Evolutionary conservation across 2,113 vertebrate species (phyloP), one percentile per base, ranked within the genome.

Genomic region (Nothocercus nigrocapillus): DNA sequence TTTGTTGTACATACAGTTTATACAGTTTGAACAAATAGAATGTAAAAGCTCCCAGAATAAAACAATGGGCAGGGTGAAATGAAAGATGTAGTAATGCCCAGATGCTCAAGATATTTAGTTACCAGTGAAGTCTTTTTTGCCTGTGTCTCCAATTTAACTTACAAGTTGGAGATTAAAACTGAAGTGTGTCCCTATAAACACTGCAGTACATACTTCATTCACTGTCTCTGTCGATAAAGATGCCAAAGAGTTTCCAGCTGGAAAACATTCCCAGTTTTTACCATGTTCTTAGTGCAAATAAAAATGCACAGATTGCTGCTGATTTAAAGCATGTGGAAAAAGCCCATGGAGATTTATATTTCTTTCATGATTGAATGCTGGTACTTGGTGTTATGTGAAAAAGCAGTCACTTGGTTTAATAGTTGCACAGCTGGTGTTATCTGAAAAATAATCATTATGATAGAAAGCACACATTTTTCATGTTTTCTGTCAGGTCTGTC

Each of bases 401-500:
- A 98, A 97, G 88, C 79, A 97, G 88, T 94, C 83, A 91, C 93
- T 95, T 96, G 92, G 88, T 96, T 97, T 95, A 97, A 95, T 92
- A 95, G 96, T 95, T 95, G 94, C 97, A 97, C 98, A 98, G 98
- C 97, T 98, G 97, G 97, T 97, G 92, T 97, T 97, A 97, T 98
- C 92, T 96, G 95, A 97, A 97, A 98, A 98, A 98, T 97, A 97
- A 97, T 98, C 92, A 93, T 97, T 97, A 93, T 97, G 95, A 98
- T 95, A 96, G 95, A 96, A 97, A 96, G 94, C 91, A 94, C 68
- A 93, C 42, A 53, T 95, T 97, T 96, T 94, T 97, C 97, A 97
- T 97, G 95, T 93, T 97, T 98, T 97, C 94, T 97, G 94, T 97
- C 95, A 96, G 83, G 85, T 93, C 89, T 97, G 95, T 98, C 97